Base-by-base conservation (phyloP, 1,140 invertebrate genomes). In the Achatina immaculata region DNA sequence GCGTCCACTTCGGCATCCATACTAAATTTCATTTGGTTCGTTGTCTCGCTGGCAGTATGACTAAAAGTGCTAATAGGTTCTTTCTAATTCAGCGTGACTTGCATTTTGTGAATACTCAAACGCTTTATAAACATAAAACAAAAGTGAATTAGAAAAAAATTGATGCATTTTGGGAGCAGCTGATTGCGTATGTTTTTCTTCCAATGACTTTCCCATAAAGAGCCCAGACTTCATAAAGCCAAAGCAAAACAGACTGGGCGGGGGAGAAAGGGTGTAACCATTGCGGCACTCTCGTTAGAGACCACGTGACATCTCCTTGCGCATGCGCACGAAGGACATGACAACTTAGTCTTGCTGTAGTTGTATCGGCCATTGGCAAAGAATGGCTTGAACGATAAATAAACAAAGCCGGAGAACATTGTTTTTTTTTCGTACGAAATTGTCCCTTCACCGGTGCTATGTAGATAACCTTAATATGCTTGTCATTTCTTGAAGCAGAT, bases 381-480 rank as follows among this genome's bases (percentile, higher is more conserved):
- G 6, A 40, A 71, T 40, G 36, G 68, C 36, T 40, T 69, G 40
- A 69, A n/a, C 16, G 24, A 31, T 42, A 34, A 73, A 48, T 7
- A 34, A 72, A 73, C 11, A 58, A 28, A 62, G 6, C 31, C 28
- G 6, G 6, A 28, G 31, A 62, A 28, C 38, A 6, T 28, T 40
- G 14, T 21, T 40, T 24, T 21, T 42, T 71, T 78, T 78, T 68
- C 40, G 76, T 36, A 34, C 40, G 36, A 43, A 68, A 31, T 68
- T 78, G 62, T 78, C 62, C 68, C 48, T 38, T 45, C 6, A 78
- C 62, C 76, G 76, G 76, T 78, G 76, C 76, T 78, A 78, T 78
- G 58, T 78, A 68, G 58, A 78, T 78, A 68, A 45, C n/a, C 7
- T 42, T 62, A 68, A 31, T 40, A 45, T 76, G 74, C 38, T 38